Percentiles rank a stretch among this genome's conserved stretches.
Conservation (phyloP, 2,797 vertebrate genomes). For the Anas flavirostris region DNA sequence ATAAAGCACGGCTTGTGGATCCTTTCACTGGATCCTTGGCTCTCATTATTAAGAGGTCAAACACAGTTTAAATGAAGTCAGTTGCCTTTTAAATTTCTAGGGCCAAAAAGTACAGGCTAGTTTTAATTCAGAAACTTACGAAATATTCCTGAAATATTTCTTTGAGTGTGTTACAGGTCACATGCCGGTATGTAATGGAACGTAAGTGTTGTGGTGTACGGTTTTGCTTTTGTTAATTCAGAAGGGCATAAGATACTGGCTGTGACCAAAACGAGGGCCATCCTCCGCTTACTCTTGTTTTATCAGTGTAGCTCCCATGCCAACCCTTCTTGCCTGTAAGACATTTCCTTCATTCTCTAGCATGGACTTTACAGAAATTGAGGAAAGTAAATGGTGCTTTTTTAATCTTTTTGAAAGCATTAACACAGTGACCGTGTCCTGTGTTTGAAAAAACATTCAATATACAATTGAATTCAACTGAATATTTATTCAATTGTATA, state of each 20-base stretch:
- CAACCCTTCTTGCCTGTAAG: neutral
- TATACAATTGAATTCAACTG: neutral
- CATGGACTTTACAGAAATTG: neutral
- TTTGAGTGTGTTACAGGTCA: neutral
- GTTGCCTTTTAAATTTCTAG: neutral
- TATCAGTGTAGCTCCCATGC: neutral
- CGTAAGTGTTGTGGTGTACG: fast-evolving
- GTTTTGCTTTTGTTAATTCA: neutral
- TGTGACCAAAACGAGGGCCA: neutral
- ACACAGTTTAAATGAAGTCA: neutral
- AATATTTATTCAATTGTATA: neutral
- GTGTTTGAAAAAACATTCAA: neutral
- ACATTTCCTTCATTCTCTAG: neutral
- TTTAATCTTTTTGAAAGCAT: neutral
- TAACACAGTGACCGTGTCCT: neutral
- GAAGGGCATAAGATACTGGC: neutral
- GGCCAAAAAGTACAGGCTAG: neutral
- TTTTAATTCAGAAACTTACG: neutral
- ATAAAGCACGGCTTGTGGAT: neutral
- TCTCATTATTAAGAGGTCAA: neutral
- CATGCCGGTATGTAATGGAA: neutral
- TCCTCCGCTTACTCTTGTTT: neutral
- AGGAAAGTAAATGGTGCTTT: fast-evolving
- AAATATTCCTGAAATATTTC: neutral
- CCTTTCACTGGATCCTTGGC: neutral